phyloP scores from a whole-genome alignment of 2,113 vertebrate genomes.

The Terrapene triunguis region DNA sequence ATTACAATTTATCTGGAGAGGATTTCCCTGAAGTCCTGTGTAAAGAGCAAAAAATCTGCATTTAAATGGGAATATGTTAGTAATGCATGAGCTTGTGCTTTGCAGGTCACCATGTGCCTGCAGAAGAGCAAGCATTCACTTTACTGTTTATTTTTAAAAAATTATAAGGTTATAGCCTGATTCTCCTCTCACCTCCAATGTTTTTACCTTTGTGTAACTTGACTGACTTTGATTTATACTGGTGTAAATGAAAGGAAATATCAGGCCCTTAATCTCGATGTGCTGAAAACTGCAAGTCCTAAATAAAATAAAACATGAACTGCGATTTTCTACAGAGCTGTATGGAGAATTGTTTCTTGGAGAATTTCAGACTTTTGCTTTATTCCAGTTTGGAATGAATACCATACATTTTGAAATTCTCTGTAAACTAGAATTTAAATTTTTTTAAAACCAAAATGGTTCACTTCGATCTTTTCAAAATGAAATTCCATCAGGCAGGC shows the following conservation, averaged over 20 bases:
- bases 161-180: conserved; percentile 1
- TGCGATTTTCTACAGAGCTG: not conserved
- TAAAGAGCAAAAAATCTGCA: conserved; percentile 66
- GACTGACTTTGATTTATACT: conserved; percentile 23
- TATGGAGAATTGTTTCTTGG: not conserved
- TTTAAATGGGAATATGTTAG: conserved; percentile 66
- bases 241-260: conserved; percentile 7
- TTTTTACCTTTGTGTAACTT: conserved; percentile 4
- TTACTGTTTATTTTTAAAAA: conserved; percentile 50
- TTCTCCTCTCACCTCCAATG: conserved; percentile 31
- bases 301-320: conserved; percentile 29
- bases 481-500: not conserved
- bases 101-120: conserved; percentile 34
- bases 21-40: conserved; percentile 66
- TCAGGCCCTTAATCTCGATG: conserved; percentile 24
- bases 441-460: not conserved
- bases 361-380: not conserved
- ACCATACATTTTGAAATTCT: not conserved
- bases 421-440: not conserved
- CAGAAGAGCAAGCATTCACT: conserved; percentile 42
- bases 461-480: not conserved
- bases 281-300: conserved; percentile 6
- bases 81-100: conserved; percentile 38
- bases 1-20: conserved; percentile 60
- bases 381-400: not conserved